phyloP scores from a whole-genome alignment of 2,113 vertebrate genomes.

The Bothrops jararaca region DNA sequence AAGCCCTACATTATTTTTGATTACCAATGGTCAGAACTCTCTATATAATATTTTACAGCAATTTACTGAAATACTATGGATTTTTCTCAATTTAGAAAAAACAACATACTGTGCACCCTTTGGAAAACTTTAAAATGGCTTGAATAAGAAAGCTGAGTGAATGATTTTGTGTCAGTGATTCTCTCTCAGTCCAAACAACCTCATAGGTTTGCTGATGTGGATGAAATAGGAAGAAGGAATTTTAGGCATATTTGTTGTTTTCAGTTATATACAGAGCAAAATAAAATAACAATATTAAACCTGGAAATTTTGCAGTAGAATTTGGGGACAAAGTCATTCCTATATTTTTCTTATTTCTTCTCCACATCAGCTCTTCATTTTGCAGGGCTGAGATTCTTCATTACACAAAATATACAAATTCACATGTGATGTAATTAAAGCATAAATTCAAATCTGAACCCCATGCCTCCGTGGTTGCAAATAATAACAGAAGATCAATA shows the following conservation, averaged over 20 bases:
- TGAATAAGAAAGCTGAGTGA: neutral
- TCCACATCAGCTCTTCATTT: neutral
- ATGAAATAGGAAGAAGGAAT: neutral
- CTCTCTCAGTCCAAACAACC: neutral
- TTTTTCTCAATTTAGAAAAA: neutral
- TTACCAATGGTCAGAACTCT: neutral
- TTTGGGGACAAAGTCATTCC: neutral
- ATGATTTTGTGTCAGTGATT: neutral
- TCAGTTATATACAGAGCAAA: neutral
- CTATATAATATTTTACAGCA: neutral
- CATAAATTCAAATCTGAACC: no score
- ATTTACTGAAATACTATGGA: neutral
- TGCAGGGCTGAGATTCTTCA: neutral
- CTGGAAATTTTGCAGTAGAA: neutral
- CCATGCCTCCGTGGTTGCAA: neutral
- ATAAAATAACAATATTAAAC: neutral
- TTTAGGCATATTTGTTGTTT: no score
- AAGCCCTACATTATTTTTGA: neutral
- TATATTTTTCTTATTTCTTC: neutral
- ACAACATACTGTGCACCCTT: neutral
- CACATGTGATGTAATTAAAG: neutral
- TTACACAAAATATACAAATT: neutral
- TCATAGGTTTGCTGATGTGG: neutral
- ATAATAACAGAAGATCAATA: neutral
- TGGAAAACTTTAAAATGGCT: neutral